Conservation (phyloP, 1,140 invertebrate genomes). For the Phocides pigmalion region DNA sequence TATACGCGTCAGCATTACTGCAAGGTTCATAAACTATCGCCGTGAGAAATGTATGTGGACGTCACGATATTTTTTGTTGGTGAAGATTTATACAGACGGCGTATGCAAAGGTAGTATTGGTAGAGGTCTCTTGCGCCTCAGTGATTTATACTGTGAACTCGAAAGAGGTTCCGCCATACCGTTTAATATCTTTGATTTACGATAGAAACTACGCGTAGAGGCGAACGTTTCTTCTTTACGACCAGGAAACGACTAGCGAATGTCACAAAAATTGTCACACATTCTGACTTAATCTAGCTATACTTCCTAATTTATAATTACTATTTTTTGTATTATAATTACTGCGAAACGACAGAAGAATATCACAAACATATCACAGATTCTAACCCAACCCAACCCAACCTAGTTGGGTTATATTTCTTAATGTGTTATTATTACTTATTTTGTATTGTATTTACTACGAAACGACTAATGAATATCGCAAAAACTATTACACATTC, state of each 20-base stretch:
- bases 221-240: conserved; percentile 19
- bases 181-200: conserved; percentile 84
- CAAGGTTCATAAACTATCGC: conserved; percentile 42
- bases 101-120: conserved; percentile 73
- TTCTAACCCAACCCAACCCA: too few relatives aligned
- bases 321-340: too few relatives aligned
- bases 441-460: too few relatives aligned
- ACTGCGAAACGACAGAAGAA: too few relatives aligned
- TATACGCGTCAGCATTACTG: conserved; percentile 28
- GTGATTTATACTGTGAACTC: conserved; percentile 82
- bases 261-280: too few relatives aligned
- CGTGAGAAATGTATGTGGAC: conserved; percentile 46
- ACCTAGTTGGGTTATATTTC: too few relatives aligned
- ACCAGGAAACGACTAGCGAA: conserved; percentile 10
- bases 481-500: too few relatives aligned
- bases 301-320: too few relatives aligned
- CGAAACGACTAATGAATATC: too few relatives aligned
- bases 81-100: conserved; percentile 68
- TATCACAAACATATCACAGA: too few relatives aligned
- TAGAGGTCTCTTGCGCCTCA: conserved; percentile 65
- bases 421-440: too few relatives aligned
- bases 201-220: conserved; percentile 73
- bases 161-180: conserved; percentile 79
- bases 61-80: conserved; percentile 52
- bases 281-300: too few relatives aligned